A percentile compares a stretch with the other conserved stretches of the same genome.
Evolutionary conservation across 1,140 invertebrate genomes (phyloP).

Genomic region (Trinorchestia longiramus): DNA sequence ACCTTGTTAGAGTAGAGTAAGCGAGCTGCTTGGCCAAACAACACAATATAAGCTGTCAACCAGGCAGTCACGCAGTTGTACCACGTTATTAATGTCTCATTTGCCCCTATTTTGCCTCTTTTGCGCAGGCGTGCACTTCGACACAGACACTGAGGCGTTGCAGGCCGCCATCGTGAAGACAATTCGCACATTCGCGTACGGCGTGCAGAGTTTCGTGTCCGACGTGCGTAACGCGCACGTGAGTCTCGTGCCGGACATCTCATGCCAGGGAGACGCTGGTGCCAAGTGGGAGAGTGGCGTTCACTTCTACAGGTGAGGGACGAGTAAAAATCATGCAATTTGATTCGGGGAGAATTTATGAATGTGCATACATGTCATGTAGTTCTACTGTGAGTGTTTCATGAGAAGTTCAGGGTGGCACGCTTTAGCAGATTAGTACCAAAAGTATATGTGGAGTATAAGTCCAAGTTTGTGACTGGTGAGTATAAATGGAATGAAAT

Average conservation of each 20-base stretch:
- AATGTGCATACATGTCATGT: background rate
- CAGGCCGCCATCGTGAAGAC: slow-evolving; percentile 89
- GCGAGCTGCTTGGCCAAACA: too few relatives aligned
- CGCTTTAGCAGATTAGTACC: background rate
- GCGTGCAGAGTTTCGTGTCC: slow-evolving; percentile 86
- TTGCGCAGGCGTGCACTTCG: slow-evolving; percentile 86
- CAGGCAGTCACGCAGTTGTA: background rate
- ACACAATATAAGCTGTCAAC: background rate
- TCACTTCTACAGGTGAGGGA: slow-evolving; percentile 66
- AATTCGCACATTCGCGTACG: slow-evolving; percentile 90
- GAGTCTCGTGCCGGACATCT: slow-evolving; percentile 83
- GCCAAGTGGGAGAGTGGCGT: slow-evolving; percentile 77
- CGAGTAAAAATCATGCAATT: background rate
- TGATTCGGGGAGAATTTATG: background rate
- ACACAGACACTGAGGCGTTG: slow-evolving; percentile 83
- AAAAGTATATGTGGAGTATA: background rate
- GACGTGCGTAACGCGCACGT: slow-evolving; percentile 77
- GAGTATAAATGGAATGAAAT: background rate
- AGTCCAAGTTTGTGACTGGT: background rate
- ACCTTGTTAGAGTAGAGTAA: background rate
- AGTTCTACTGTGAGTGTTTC: background rate
- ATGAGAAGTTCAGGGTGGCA: background rate
- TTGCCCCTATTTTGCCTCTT: background rate
- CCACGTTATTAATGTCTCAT: background rate
- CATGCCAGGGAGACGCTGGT: slow-evolving; percentile 80